phyloP scores from a whole-genome alignment of 2,113 vertebrate genomes.

The Pogona vitticeps region DNA sequence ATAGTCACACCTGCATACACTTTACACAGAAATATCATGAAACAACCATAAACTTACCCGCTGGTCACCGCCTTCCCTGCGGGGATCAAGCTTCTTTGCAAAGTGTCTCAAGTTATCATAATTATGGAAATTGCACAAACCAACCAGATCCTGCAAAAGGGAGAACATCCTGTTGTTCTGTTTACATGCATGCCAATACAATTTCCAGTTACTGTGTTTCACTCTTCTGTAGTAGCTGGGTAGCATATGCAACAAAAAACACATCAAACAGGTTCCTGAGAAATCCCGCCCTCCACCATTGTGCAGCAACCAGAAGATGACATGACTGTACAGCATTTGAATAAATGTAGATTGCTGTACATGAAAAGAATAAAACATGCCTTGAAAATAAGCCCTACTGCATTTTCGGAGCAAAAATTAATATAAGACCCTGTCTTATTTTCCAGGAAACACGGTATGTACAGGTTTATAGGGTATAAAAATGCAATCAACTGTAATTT shows the following conservation, averaged over 20 bases:
- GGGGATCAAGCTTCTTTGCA: constrained; percentile 97
- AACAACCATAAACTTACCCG: constrained; percentile 83
- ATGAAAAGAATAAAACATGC: too few relatives aligned
- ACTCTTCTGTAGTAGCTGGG: neutral
- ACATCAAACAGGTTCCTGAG: neutral
- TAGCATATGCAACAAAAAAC: neutral
- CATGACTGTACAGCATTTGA: too few relatives aligned
- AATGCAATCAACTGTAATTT: neutral
- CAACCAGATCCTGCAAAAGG: constrained; percentile 89
- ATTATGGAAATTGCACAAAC: constrained; percentile 97
- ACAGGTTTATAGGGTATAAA: too few relatives aligned
- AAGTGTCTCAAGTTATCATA: constrained; percentile 99
- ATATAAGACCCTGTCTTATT: too few relatives aligned
- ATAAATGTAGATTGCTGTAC: too few relatives aligned
- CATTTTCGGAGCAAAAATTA: too few relatives aligned
- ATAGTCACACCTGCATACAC: constrained; percentile 3
- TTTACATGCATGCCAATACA: accelerated
- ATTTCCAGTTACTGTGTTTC: neutral
- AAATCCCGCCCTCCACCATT: too few relatives aligned
- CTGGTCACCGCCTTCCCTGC: constrained; percentile 96
- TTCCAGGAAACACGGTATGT: too few relatives aligned
- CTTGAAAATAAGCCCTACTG: too few relatives aligned
- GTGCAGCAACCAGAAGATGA: too few relatives aligned
- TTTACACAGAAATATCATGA: constrained; percentile 1
- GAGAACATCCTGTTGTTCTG: neutral